Percentiles rank a stretch among this genome's conserved stretches.
Evolutionary conservation across 2,888 invertebrate species (phyloP).

Genomic region (Eupithecia centaureata): DNA sequence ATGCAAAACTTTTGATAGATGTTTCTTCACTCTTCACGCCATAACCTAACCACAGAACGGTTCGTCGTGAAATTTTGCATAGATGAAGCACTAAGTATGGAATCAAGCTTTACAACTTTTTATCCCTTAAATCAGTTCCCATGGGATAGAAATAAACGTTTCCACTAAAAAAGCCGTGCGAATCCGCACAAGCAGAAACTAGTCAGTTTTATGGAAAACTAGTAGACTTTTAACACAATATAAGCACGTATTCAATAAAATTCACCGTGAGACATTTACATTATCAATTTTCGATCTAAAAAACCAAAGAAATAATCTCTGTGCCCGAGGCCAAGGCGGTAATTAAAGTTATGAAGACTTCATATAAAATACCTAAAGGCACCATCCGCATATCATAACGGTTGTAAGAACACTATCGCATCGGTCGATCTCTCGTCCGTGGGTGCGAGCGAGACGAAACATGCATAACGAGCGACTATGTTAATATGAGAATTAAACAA

Average conservation of each 20-base stretch:
- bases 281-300: constrained; percentile 44
- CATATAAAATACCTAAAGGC: constrained; percentile 50
- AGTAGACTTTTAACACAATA: background rate
- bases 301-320: constrained; percentile 40
- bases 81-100: too few species aligned
- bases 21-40: too few species aligned
- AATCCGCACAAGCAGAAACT: too few species aligned
- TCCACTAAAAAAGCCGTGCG: too few species aligned
- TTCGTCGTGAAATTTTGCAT: too few species aligned
- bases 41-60: too few species aligned
- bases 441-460: constrained; percentile 34
- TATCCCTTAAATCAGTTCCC: too few species aligned
- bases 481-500: constrained; percentile 39
- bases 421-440: constrained; percentile 38
- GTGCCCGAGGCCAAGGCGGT: constrained; percentile 40
- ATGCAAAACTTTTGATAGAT: too few species aligned
- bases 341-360: constrained; percentile 58
- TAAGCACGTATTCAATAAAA: constrained; percentile 34
- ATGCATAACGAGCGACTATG: constrained; percentile 36
- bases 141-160: too few species aligned
- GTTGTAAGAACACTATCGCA: constrained; percentile 37
- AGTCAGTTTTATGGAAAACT: background rate
- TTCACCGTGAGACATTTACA: constrained; percentile 40
- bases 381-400: constrained; percentile 45
- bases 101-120: too few species aligned